phyloP scores from a whole-genome alignment of 2,888 invertebrate genomes.

The Lasius fuliginosus region DNA sequence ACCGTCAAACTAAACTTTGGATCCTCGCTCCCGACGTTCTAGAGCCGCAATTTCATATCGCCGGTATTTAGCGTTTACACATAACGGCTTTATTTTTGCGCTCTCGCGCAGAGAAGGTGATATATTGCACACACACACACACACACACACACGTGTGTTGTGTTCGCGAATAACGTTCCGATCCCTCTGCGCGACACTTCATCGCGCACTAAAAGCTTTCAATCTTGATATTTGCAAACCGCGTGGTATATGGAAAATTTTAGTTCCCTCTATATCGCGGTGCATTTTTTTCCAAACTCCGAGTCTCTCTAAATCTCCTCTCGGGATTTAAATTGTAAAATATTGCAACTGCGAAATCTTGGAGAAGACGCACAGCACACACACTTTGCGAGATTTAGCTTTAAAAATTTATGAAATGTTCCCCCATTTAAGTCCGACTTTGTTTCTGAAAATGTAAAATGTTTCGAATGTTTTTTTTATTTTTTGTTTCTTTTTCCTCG shows the following conservation, averaged over 20 bases:
- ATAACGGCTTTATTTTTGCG: constrained; percentile 28
- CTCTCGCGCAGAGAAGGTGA: not conserved
- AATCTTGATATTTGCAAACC: constrained; percentile 27
- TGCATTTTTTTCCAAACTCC: not conserved
- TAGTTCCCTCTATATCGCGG: not conserved
- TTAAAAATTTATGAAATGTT: not conserved
- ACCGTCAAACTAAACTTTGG: constrained; percentile 35
- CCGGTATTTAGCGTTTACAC: constrained; percentile 17
- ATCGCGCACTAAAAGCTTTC: constrained; percentile 42
- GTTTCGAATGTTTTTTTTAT: not conserved
- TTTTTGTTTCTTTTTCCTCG: too few relatives aligned
- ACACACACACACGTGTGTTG: not conserved
- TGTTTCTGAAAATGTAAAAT: not conserved
- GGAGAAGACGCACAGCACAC: not conserved
- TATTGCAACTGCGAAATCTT: not conserved
- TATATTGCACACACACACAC: not conserved
- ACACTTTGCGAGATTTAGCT: not conserved
- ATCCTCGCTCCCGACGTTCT: not conserved
- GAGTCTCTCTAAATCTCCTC: not conserved
- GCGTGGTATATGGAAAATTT: not conserved
- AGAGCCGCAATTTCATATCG: constrained; percentile 31
- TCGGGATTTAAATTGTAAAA: not conserved
- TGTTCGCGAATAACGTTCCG: constrained; percentile 21
- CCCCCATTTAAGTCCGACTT: not conserved
- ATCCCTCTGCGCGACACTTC: constrained; percentile 20